phyloP scores from a whole-genome alignment of 1,140 invertebrate species.

The Phthorimaea operculella region DNA sequence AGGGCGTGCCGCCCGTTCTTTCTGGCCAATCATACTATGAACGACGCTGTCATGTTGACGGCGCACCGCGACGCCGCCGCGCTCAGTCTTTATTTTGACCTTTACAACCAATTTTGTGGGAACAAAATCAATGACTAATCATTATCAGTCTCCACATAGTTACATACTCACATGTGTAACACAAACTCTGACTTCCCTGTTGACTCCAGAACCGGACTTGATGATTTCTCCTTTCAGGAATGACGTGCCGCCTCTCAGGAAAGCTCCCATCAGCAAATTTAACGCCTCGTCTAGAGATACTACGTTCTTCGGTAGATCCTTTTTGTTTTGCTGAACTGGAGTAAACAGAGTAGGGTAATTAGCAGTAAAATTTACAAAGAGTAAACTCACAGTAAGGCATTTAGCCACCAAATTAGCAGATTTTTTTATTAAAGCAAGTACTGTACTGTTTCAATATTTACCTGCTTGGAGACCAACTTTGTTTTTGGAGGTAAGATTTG shows the following conservation, averaged over 20 bases:
- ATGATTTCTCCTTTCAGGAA: constrained; percentile 98
- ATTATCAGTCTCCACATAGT: no score
- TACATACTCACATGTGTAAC: constrained; percentile 87
- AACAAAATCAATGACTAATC: no score
- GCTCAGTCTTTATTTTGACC: no score
- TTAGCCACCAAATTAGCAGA: neutral
- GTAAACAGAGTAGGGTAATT: neutral
- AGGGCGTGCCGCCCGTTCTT: no score
- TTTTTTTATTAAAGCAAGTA: neutral
- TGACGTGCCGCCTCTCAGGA: constrained; percentile 92
- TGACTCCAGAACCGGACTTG: constrained; percentile 92
- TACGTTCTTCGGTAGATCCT: constrained; percentile 53
- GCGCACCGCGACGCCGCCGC: no score
- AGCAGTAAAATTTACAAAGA: neutral
- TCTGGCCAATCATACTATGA: no score
- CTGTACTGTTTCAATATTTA: constrained; percentile 5
- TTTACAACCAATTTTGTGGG: no score
- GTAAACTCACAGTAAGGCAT: neutral
- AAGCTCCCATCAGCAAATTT: constrained; percentile 93
- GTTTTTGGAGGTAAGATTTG: constrained; percentile 51
- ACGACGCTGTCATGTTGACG: no score
- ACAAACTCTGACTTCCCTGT: constrained; percentile 95
- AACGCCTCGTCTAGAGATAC: constrained; percentile 93
- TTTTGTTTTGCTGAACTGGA: constrained; percentile 69
- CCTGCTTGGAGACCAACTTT: constrained; percentile 40